These are phyloP conservation scores for Malurus melanocephalus DNA, from an alignment of 2,113 vertebrate genomes.

Conservation along the genomic window DNA sequence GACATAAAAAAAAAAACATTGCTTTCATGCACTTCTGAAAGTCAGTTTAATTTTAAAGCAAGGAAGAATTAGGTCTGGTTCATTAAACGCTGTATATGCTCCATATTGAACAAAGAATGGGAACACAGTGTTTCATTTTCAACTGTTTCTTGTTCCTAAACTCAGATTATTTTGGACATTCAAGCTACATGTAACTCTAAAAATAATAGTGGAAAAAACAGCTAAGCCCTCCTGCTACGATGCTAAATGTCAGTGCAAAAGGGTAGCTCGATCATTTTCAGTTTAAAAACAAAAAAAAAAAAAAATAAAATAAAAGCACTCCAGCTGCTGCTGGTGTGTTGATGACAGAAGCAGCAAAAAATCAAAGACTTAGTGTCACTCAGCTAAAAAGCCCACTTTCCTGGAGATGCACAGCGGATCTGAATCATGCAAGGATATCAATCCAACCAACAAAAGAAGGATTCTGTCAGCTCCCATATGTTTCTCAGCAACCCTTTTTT, in stretches of 20 bases:
- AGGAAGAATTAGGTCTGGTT: not conserved
- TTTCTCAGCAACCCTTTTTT: not conserved
- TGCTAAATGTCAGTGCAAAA: not conserved
- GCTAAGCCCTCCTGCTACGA: not conserved
- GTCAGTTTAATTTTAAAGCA: not conserved
- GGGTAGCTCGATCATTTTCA: not conserved
- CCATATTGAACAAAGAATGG: not conserved
- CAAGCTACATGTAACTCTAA: not conserved
- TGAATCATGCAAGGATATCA: not conserved
- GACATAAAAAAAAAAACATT: not conserved
- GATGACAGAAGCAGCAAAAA: not conserved
- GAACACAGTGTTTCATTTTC: not conserved
- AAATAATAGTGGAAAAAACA: not conserved
- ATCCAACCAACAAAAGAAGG: not conserved
- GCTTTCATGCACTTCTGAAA: not conserved
- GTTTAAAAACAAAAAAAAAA: not conserved
- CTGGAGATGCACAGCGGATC: not conserved
- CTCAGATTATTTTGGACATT: not conserved
- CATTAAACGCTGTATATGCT: not conserved
- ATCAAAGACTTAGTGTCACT: not conserved
- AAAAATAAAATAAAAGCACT: not conserved
- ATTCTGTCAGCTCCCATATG: not conserved
- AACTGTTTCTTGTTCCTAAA: not conserved
- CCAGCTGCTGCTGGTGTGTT: not conserved
- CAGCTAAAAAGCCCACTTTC: not conserved